Base-by-base conservation (phyloP, 2,888 invertebrate genomes). In the Erebia ligea region DNA sequence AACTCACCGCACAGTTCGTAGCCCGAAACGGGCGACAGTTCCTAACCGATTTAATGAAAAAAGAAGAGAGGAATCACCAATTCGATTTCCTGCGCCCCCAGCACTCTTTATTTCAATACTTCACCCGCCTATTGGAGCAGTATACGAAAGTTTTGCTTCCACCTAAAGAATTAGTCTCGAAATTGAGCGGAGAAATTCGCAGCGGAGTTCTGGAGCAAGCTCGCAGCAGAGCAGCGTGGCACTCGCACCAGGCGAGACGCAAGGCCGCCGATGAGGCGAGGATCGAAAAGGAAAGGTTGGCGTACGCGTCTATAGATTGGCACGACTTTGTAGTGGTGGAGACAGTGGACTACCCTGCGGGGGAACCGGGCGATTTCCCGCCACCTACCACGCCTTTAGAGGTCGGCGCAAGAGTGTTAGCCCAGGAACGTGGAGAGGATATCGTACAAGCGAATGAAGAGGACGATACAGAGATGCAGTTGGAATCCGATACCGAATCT, bases 281-380 rank as follows among this genome's bases (percentile, higher is more conserved):
- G 81, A 94, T 98, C 10, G 99, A 99, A 87, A 96, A 97, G 73
- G 99, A 99, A 88, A 95, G 99, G 85, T 95, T 98, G 42, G 98
- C 98, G 0, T 99, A 99, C 86, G 99, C 99, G 0, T 98, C 98
- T 82, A 99, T 99, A 75, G 99, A 99, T 86, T 99, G 99, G 99
- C 99, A 99, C 86, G 99, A 99, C 89, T 99, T 99, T 89, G 99
- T 99, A 1, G 99, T 99, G 0, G 99, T 99, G 0, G 99, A 99
- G 92, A 99, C 99, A 0, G 99, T 99, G 0, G 99, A 99, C 88
- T 99, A 99, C 87, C 98, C 99, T 79, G 97, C 98, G 0, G 98
- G 98, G 80, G 99, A 99, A 90, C 96, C 97, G 13, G 98, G 98
- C 0, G 98, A 98, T 84, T 98, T 99, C 83, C 99, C 99, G 0